Base-by-base conservation (phyloP, 2,888 invertebrate genomes). In the Hirtodrosophila alboralis region DNA sequence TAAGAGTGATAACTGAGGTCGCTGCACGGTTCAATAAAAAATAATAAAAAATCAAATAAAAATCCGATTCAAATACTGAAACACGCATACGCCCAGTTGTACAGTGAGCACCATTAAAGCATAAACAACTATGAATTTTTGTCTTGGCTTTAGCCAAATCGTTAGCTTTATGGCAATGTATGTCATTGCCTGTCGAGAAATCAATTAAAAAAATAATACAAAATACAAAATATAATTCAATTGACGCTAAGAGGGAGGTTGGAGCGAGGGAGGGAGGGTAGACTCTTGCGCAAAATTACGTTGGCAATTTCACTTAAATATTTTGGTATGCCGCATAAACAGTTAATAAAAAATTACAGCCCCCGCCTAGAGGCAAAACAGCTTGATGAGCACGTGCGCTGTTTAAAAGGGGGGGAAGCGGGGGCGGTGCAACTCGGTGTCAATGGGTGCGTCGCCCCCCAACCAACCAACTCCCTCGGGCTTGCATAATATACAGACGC, bases 1-100 rank as follows among this genome's bases (percentile, higher is more conserved):
- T 87, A 87, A 81, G 81, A 81, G 84, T 81, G 81, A 81, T 87
- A 81, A 81, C 84, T 87, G 81, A 81, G 81, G 81, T 84, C 78
- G 77, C 57, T 44, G 48, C 45, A 49, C 71, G 75, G 49, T 61
- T 72, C 64, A 60, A 51, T 40, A 67, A 61, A n/a, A n/a, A n/a
- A n/a, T n/a, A n/a, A n/a, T n/a, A n/a, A n/a, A n/a, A n/a, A n/a
- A n/a, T n/a, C n/a, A n/a, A n/a, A n/a, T n/a, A n/a, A n/a, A n/a
- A 36, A 16, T 48, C 7, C 36, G 49, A 51, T 18, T 3, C 27
- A 13, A 47, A 16, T n/a, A n/a, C n/a, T n/a, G 23, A 62, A 75
- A 59, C 80, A 64, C 60, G 84, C 86, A 87, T 83, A 81, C 81
- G 86, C 81, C 87, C 84, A 41, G 71, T 58, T 60, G 83, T 71